Evolutionary conservation across 1,140 invertebrate species (phyloP).

Genomic region (Drosophila sp.): DNA sequence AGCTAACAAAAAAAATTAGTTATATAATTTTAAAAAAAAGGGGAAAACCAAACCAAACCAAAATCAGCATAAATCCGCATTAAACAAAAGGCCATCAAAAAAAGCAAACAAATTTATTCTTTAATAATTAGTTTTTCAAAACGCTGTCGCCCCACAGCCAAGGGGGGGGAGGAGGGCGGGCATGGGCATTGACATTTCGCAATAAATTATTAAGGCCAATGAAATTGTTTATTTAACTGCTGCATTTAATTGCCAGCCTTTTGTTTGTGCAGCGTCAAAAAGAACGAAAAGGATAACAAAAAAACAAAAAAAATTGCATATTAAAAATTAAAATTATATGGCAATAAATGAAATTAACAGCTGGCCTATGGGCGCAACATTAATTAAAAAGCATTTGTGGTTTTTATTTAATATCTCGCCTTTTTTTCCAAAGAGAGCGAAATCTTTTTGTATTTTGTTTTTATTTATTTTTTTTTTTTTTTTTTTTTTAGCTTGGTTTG

Average conservation of each 20-base stretch:
- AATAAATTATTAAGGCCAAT: constrained; percentile 64
- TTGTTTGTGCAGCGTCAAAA: constrained; percentile 62
- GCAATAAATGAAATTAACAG: constrained; percentile 60
- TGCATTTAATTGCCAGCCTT: constrained; percentile 70
- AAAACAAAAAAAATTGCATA: constrained; percentile 45
- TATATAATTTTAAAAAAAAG: constrained; percentile 22
- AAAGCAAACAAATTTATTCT: constrained; percentile 22
- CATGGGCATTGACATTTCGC: background rate
- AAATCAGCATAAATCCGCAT: constrained; percentile 14
- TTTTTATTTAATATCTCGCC: constrained; percentile 24
- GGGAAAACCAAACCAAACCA: constrained; percentile 28
- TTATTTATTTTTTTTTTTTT: background rate
- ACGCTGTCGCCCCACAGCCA: constrained; percentile 2
- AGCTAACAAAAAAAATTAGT: constrained; percentile 40
- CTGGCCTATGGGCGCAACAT: constrained; percentile 45
- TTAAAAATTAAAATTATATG: constrained; percentile 43
- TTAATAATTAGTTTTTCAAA: constrained; percentile 48
- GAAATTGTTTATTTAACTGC: constrained; percentile 60
- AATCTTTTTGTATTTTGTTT: constrained; percentile 1
- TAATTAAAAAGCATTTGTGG: constrained; percentile 72
- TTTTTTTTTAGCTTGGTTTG: constrained; percentile 34
- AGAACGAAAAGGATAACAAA: constrained; percentile 32
- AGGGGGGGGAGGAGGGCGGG: too few species aligned
- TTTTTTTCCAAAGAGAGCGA: background rate
- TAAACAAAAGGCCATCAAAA: background rate